A percentile compares a stretch with the other conserved stretches of the same genome.
These are phyloP conservation scores for Eurosta solidaginis DNA, from an alignment of 1,140 invertebrate species.

Conservation along the genomic window DNA sequence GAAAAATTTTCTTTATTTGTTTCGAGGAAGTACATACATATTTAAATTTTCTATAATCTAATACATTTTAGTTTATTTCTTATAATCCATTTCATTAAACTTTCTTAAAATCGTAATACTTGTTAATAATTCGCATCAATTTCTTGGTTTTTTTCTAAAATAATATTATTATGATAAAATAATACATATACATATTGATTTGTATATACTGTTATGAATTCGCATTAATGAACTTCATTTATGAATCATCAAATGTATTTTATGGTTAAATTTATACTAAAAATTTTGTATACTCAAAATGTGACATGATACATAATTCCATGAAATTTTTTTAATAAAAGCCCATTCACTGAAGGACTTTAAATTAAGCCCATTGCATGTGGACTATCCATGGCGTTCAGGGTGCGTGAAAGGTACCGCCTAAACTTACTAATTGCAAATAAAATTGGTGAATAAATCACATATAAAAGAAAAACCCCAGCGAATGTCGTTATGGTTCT, in stretches of 20 bases:
- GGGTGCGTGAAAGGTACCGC: slow-evolving; percentile 48
- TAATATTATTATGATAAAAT: too few relatives aligned
- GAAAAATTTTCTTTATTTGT: too few relatives aligned
- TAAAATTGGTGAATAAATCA: slow-evolving; percentile 45
- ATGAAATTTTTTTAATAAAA: neutral
- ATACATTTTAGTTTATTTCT: too few relatives aligned
- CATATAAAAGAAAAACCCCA: slow-evolving; percentile 62
- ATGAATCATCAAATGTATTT: neutral
- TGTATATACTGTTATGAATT: too few relatives aligned
- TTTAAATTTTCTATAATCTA: too few relatives aligned
- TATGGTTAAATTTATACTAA: neutral
- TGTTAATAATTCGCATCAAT: too few relatives aligned
- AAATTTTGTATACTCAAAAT: neutral
- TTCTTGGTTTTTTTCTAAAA: too few relatives aligned
- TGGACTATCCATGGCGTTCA: slow-evolving; percentile 51
- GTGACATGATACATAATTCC: neutral
- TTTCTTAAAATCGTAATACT: too few relatives aligned
- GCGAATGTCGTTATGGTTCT: slow-evolving; percentile 62
- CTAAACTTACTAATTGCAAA: slow-evolving; percentile 47
- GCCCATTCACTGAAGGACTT: too few relatives aligned
- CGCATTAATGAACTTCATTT: neutral
- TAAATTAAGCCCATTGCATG: slow-evolving; percentile 53
- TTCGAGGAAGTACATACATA: too few relatives aligned
- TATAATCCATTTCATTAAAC: too few relatives aligned
- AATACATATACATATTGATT: too few relatives aligned